Conservation (phyloP, 2,113 vertebrate genomes). For the Chroicocephalus ridibundus region DNA sequence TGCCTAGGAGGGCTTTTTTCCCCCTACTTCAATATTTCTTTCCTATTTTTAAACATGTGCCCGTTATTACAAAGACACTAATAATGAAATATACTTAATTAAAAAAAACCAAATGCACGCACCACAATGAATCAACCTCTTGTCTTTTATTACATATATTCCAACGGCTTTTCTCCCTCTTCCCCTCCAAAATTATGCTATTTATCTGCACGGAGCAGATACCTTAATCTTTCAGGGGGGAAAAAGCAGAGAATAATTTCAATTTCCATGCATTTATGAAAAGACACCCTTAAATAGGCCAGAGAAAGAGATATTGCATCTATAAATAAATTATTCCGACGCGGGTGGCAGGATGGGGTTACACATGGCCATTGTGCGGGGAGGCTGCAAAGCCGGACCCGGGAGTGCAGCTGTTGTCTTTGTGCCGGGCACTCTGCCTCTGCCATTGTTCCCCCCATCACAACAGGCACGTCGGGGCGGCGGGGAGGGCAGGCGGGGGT, state of each 20-base stretch:
- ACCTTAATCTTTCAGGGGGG: conserved; percentile 51
- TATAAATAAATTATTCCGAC: conserved; percentile 81
- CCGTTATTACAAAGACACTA: neutral
- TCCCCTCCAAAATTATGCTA: neutral
- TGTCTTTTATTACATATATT: neutral
- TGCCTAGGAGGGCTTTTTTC: neutral
- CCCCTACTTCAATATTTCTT: neutral
- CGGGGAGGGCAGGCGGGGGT: neutral
- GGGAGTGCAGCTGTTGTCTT: conserved; percentile 82
- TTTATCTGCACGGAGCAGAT: conserved; percentile 62
- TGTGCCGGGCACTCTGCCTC: conserved; percentile 77
- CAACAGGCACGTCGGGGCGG: conserved; percentile 51
- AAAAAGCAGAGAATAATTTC: conserved; percentile 67
- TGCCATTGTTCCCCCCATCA: conserved; percentile 75
- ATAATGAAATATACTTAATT: conserved; percentile 13
- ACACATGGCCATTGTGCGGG: conserved; percentile 63
- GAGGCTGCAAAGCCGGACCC: conserved; percentile 56
- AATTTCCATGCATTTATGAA: conserved; percentile 76
- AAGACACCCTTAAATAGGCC: conserved; percentile 67
- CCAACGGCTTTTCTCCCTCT: neutral
- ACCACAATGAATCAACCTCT: neutral
- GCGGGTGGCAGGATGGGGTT: conserved; percentile 65
- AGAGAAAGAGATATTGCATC: conserved; percentile 70
- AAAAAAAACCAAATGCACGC: neutral
- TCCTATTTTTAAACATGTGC: neutral